Conservation (phyloP, 2,888 invertebrate species). For the Pterostichus madidus region DNA sequence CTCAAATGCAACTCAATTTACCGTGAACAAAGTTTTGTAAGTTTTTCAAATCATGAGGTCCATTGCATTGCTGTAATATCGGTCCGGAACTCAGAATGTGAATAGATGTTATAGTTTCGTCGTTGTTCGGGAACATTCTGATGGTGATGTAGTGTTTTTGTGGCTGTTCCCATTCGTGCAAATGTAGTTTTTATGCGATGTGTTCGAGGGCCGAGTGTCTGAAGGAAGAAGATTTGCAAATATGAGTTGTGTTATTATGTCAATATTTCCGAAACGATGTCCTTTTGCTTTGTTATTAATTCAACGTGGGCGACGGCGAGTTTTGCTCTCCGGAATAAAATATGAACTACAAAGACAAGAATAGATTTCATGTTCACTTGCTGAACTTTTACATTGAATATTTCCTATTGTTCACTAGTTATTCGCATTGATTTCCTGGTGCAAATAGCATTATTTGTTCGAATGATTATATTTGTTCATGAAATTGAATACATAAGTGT, state of each 20-base stretch:
- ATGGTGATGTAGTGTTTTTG: conserved; percentile 63
- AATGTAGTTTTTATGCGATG: conserved; percentile 66
- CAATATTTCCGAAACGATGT: conserved; percentile 59
- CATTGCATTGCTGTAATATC: conserved; percentile 69
- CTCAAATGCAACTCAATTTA: conserved; percentile 76
- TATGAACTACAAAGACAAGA: not conserved
- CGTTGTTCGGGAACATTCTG: conserved; percentile 42
- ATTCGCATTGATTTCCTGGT: no score
- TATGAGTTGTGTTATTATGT: conserved; percentile 65
- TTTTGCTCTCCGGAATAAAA: conserved; percentile 19
- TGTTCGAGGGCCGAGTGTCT: conserved; percentile 54
- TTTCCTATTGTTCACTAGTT: not conserved
- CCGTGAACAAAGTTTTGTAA: conserved; percentile 73
- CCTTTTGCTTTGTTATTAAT: conserved; percentile 58
- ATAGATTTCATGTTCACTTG: not conserved
- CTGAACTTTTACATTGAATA: not conserved
- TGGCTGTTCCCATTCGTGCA: conserved; percentile 63
- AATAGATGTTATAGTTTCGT: conserved; percentile 10
- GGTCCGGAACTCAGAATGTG: conserved; percentile 59
- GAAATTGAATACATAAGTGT: no score
- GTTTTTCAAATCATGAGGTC: conserved; percentile 70
- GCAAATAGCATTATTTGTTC: no score
- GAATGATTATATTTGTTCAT: no score
- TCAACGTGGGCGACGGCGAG: not conserved
- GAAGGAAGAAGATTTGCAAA: conserved; percentile 59